These are phyloP conservation scores for Poecile atricapillus DNA, from an alignment of 2,113 vertebrate species.

Conservation along the genomic window DNA sequence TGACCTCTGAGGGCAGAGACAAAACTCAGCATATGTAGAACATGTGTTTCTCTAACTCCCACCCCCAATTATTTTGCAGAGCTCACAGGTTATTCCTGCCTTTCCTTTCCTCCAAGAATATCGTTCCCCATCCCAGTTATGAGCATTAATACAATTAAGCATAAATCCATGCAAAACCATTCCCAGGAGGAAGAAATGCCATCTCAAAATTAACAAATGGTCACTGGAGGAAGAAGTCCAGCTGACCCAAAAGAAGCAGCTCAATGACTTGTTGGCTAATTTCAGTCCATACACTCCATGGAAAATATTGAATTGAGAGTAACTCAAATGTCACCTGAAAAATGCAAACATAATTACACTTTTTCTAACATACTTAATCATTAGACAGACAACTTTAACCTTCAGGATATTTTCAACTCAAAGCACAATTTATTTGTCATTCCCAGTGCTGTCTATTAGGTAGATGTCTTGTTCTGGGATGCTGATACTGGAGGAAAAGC, in stretches of 20 bases:
- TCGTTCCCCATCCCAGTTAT: neutral
- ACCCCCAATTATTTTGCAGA: neutral
- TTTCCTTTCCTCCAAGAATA: neutral
- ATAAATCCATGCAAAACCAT: neutral
- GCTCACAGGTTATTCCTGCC: neutral
- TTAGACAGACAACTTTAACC: neutral
- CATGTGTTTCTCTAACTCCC: neutral
- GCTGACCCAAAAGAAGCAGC: neutral
- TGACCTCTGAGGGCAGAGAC: neutral
- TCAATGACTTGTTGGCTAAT: neutral
- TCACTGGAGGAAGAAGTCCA: neutral
- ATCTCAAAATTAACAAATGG: neutral
- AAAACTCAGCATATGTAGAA: neutral
- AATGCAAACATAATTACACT: neutral
- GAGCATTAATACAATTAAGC: neutral
- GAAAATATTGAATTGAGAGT: neutral
- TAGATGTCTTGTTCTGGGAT: neutral
- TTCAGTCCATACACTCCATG: neutral
- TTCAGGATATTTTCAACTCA: neutral
- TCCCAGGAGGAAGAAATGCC: neutral
- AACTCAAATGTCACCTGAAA: neutral
- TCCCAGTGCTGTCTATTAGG: neutral
- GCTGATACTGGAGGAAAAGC: neutral
- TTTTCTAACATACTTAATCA: neutral
- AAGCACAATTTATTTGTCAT: neutral